Base-by-base conservation (phyloP, 2,888 invertebrate species). In the Sussaba pulchella region DNA sequence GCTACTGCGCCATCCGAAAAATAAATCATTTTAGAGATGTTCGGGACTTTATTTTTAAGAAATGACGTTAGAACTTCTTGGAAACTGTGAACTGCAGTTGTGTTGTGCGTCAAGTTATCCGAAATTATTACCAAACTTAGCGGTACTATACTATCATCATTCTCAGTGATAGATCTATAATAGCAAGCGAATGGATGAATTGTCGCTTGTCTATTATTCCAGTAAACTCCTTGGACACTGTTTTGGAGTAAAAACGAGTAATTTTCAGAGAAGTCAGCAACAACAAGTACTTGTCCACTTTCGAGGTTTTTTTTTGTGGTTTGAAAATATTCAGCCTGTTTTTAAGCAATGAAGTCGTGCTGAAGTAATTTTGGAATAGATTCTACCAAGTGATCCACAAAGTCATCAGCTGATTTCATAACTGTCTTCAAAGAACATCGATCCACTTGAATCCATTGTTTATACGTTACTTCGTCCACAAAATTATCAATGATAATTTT, bases 201-300 rank as follows among this genome's bases (percentile, higher is more conserved):
- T n/a, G n/a, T n/a, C n/a, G n/a, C 64, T 50, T 64, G 52, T 4
- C 43, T 26, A 26, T 75, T 67, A 19, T 67, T 67, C 67, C 67
- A 75, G 41, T 75, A 61, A 24, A 41, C 39, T 10, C 21, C 24
- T 57, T 66, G 57, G 8, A 43, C 41, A 8, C 52, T 24, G 2
- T 43, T 50, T 19, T 75, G 67, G 1, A 45, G n/a, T 19, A 50
- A 9, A 36, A 61, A 63, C 21, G 63, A 12, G 36, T 61, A 61
- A 61, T 61, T 66, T 45, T 66, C 19, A 4, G 45, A 17, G 8
- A 19, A 66, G 21, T 64, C 64, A 2, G 12, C 10, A 3, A n/a
- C 14, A 2, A 43, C 64, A 43, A 43, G n/a, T 1, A 43, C 10
- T 66, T 66, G 45, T 9, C 21, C 41, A 8, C 3, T n/a, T 66